Base-by-base conservation (phyloP, 2,113 vertebrate species). In the Lampris incognitus region DNA sequence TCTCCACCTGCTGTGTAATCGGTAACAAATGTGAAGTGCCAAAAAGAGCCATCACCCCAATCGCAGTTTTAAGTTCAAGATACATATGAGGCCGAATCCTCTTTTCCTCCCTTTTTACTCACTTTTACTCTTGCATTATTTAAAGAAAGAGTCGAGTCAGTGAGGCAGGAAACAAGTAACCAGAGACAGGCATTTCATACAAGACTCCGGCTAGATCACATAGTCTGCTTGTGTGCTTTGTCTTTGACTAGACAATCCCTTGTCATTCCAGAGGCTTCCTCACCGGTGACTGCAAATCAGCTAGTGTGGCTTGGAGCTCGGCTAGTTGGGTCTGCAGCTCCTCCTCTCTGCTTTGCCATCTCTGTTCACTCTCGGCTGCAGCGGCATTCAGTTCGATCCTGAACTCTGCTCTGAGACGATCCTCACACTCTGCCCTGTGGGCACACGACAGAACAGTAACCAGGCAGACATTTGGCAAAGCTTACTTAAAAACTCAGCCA, bases 311-410 rank as follows among this genome's bases (percentile, higher is more conserved):
- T 83, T 90, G 84, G 66, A 91, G 88, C 80, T 92, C 84, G 8
- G 78, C 61, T 61, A 94, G 90, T 85, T 95, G 91, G 40, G 69
- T 88, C 90, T 96, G 92, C 84, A 96, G 81, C 46, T 90, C 92
- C 81, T 91, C 85, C 66, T 95, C 94, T 77, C 90, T 91, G 69
- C 59, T 93, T 72, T 93, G 92, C 92, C 95, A 95, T 13, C 92
- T 91, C 59, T 95, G 92, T 59, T 94, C 94, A 2, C 93, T 92
- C 78, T 82, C 71, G 10, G 91, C 89, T 2, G 82, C 84, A 1
- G 95, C 92, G 0, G 90, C 89, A 0, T 89, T 90, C 87, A 94
- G 94, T 84, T 96, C 94, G 81, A 94, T 94, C 82, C 89, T 88
- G 71, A 91, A 83, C 70, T 90, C 90, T n/a, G 86, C 85, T 66